Percentiles rank a stretch among this genome's conserved stretches.
Evolutionary conservation across 2,113 vertebrate genomes (phyloP).

Genomic region (Ictalurus furcatus): DNA sequence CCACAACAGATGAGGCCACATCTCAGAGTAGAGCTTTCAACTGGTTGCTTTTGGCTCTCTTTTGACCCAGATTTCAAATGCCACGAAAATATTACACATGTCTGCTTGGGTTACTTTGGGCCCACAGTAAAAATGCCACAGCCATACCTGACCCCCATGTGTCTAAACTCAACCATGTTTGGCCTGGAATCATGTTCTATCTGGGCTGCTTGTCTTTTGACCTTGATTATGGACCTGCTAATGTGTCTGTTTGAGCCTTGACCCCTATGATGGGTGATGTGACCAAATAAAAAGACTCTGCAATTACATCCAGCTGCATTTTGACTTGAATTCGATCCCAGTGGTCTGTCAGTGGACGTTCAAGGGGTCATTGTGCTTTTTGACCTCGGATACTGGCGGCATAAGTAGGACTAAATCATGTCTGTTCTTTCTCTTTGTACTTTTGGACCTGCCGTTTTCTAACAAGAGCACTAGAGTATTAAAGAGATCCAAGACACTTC

Average conservation of each 20-base stretch:
- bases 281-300: not conserved
- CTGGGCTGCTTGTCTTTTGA: not conserved
- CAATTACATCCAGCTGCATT: not conserved
- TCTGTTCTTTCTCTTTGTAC: not conserved
- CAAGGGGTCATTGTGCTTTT: slow-evolving; percentile 6
- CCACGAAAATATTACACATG: not conserved
- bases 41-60: not conserved
- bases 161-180: not conserved
- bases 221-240: slow-evolving; percentile 8
- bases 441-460: not conserved
- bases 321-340: not conserved
- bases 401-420: not conserved
- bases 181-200: not conserved
- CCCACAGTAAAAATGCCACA: not conserved
- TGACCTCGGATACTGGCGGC: slow-evolving; percentile 1
- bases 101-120: not conserved
- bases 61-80: slow-evolving; percentile 9
- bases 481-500: not conserved
- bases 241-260: not conserved
- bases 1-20: no score
- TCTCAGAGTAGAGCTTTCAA: not conserved
- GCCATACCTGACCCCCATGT: not conserved
- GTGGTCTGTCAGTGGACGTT: slow-evolving; percentile 3
- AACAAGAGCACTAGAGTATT: not conserved
- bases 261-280: not conserved